A percentile compares a stretch with the other conserved stretches of the same genome.
These are phyloP conservation scores for Parauchenoglanis punctatus DNA, from an alignment of 2,797 vertebrate genomes.

Conservation along the genomic window DNA sequence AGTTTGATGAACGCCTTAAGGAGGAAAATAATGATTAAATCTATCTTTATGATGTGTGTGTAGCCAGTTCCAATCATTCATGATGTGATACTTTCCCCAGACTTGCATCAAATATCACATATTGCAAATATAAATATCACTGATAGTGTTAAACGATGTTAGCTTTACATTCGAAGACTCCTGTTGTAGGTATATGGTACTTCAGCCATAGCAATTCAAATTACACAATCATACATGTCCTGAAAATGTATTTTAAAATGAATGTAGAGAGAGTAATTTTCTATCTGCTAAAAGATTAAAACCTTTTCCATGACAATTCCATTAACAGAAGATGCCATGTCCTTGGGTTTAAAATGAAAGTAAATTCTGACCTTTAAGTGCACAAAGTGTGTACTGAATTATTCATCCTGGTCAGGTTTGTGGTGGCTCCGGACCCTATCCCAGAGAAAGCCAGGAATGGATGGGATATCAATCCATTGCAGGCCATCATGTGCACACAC, in stretches of 20 bases:
- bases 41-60: neutral
- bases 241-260: neutral
- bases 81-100: neutral
- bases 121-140: neutral
- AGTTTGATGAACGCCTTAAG: neutral
- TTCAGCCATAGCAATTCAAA: neutral
- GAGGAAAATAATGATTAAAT: neutral
- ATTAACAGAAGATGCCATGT: constrained; percentile 2
- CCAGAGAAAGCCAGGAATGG: constrained; percentile 5
- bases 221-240: neutral
- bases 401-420: constrained; percentile 11
- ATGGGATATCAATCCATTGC: neutral
- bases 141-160: neutral
- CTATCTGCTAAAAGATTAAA: constrained; percentile 4
- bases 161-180: neutral
- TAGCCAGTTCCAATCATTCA: neutral
- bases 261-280: constrained; percentile 5
- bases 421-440: neutral
- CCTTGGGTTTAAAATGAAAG: neutral
- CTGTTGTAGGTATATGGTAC: neutral
- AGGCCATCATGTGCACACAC: neutral
- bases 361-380: constrained; percentile 12
- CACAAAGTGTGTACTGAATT: constrained; percentile 8
- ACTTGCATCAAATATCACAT: neutral
- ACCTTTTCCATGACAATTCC: neutral